phyloP scores from a whole-genome alignment of 1,140 invertebrate species.

The Rhopalosiphum padi region DNA sequence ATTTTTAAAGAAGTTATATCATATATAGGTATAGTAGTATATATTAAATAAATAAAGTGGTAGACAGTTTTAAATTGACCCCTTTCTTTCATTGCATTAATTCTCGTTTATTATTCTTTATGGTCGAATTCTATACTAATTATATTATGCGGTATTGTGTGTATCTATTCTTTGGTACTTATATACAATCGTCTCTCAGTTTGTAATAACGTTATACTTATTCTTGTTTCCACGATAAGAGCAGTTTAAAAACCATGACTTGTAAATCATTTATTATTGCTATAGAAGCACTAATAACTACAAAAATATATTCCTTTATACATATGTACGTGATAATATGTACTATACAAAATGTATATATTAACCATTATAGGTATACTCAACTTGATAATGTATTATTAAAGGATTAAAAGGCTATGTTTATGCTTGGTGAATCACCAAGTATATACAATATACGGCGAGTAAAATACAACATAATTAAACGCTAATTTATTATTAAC shows the following conservation, averaged over 20 bases:
- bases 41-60: neutral
- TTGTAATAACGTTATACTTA: neutral
- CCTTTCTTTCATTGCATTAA: neutral
- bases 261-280: no score
- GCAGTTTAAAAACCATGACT: neutral
- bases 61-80: conserved; percentile 8
- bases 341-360: no score
- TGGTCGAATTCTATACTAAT: neutral
- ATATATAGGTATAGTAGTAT: neutral
- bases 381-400: no score
- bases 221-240: neutral
- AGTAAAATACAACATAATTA: neutral
- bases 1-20: neutral
- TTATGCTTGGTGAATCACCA: no score
- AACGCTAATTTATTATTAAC: neutral
- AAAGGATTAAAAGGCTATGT: no score
- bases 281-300: neutral
- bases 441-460: no score
- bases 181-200: neutral
- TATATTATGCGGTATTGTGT: neutral
- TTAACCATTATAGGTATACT: no score
- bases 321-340: no score
- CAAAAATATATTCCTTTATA: no score
- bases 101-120: neutral
- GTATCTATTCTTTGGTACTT: neutral